Percentiles rank a stretch among this genome's conserved stretches.
Evolutionary conservation across 2,888 invertebrate species (phyloP).

Genomic region (Nephrotoma guestfalica): DNA sequence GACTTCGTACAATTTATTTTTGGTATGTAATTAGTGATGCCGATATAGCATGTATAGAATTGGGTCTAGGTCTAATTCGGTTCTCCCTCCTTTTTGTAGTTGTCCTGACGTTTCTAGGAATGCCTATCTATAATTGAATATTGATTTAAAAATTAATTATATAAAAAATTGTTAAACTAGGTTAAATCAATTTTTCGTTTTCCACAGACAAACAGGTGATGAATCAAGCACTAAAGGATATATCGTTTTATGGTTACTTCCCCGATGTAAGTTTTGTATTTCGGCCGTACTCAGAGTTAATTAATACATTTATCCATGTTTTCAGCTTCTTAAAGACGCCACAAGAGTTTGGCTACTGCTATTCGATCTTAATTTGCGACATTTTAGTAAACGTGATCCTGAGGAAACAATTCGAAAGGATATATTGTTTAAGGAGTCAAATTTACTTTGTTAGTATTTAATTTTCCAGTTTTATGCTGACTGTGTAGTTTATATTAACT

Average conservation of each 20-base stretch:
- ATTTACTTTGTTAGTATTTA: slow-evolving; percentile 20
- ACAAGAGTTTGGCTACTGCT: slow-evolving; percentile 38
- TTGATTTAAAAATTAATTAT: background rate
- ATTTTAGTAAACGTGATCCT: slow-evolving; percentile 30
- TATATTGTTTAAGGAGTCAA: slow-evolving; percentile 21
- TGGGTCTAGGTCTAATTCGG: background rate
- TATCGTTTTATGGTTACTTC: slow-evolving; percentile 31
- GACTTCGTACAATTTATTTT: background rate
- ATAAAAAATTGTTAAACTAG: background rate
- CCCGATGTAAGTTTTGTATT: slow-evolving; percentile 18
- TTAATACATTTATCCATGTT: background rate
- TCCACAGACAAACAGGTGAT: slow-evolving; percentile 35
- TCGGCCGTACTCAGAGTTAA: background rate
- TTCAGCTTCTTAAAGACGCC: slow-evolving; percentile 24
- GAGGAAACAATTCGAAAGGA: slow-evolving; percentile 21
- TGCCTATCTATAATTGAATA: background rate
- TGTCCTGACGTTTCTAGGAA: background rate
- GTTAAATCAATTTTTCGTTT: slow-evolving; percentile 8
- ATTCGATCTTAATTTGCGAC: slow-evolving; percentile 39
- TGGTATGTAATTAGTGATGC: background rate
- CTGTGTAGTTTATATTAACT: background rate
- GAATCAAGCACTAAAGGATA: slow-evolving; percentile 33
- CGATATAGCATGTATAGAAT: background rate
- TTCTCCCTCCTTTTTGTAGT: background rate
- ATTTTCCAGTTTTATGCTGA: no score